These are phyloP conservation scores for Cosmia trapezina DNA, from an alignment of 2,888 invertebrate species.

Conservation along the genomic window DNA sequence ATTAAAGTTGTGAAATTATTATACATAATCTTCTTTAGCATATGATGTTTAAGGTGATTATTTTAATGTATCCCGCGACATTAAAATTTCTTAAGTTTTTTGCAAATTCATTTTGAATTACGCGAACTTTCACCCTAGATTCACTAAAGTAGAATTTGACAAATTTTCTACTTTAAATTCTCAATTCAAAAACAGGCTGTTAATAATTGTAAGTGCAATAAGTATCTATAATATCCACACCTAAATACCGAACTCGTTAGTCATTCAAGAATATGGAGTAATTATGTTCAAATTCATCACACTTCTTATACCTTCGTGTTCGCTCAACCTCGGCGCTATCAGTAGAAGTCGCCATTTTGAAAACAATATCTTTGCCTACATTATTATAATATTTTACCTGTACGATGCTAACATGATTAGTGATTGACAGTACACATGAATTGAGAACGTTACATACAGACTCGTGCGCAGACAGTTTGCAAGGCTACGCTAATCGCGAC, in stretches of 20 bases:
- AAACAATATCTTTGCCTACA: conserved; percentile 32
- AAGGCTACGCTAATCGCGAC: conserved; percentile 65
- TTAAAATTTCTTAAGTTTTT: too few species aligned
- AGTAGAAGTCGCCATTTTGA: conserved; percentile 36
- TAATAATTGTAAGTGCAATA: not conserved
- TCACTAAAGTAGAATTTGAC: not conserved
- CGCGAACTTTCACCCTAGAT: not conserved
- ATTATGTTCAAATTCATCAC: not conserved
- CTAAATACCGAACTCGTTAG: not conserved
- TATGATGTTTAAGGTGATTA: too few species aligned
- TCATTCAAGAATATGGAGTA: not conserved
- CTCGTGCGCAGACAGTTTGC: conserved; percentile 54
- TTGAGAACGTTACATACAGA: conserved; percentile 27
- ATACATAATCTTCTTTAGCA: too few species aligned
- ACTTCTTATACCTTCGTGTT: not conserved
- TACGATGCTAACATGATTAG: conserved; percentile 43
- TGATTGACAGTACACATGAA: conserved; percentile 37
- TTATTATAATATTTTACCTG: conserved; percentile 33
- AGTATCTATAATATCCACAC: not conserved
- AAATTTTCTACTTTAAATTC: not conserved
- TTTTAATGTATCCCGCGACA: too few species aligned
- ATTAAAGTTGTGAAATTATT: too few species aligned
- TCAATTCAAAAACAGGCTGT: not conserved
- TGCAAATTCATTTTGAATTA: not conserved
- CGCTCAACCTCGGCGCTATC: not conserved